These are phyloP conservation scores for Eristalinus sepulchralis DNA, from an alignment of 2,888 invertebrate genomes.

Conservation along the genomic window DNA sequence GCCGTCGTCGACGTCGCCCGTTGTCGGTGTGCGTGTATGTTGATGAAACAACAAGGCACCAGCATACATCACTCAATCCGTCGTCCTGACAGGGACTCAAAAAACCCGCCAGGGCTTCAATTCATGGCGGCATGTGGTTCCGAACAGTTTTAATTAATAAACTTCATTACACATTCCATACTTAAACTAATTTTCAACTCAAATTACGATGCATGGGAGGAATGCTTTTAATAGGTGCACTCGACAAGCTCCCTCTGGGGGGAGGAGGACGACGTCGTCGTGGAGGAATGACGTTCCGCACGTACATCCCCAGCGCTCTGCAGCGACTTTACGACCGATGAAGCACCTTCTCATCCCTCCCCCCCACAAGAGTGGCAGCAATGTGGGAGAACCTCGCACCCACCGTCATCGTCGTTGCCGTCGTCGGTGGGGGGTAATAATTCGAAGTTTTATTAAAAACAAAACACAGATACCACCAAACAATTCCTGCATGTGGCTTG, in stretches of 20 bases:
- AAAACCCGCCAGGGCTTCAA: constrained; percentile 69
- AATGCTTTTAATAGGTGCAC: constrained; percentile 74
- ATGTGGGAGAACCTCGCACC: constrained; percentile 24
- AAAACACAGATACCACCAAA: constrained; percentile 55
- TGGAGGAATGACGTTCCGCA: neutral
- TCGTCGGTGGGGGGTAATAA: constrained; percentile 31
- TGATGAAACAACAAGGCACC: constrained; percentile 50
- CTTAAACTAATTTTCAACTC: constrained; percentile 75
- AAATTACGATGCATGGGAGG: constrained; percentile 74
- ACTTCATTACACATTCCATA: constrained; percentile 75
- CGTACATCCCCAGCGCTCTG: neutral
- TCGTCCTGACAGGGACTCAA: constrained; percentile 66
- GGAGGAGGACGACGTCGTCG: constrained; percentile 9
- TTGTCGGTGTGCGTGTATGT: constrained; percentile 4
- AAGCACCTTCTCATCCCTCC: neutral
- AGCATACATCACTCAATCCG: constrained; percentile 63
- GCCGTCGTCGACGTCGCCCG: neutral
- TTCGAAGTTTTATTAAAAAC: constrained; percentile 63
- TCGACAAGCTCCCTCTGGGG: constrained; percentile 64
- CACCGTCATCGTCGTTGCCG: constrained; percentile 12
- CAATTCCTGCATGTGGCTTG: constrained; percentile 41
- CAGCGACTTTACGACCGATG: constrained; percentile 33
- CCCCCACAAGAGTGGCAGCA: too few relatives aligned
- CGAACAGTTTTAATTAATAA: constrained; percentile 75
- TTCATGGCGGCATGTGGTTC: constrained; percentile 71